Base-by-base conservation (phyloP, 2,888 invertebrate genomes). In the Arrhopalites spinosus region DNA sequence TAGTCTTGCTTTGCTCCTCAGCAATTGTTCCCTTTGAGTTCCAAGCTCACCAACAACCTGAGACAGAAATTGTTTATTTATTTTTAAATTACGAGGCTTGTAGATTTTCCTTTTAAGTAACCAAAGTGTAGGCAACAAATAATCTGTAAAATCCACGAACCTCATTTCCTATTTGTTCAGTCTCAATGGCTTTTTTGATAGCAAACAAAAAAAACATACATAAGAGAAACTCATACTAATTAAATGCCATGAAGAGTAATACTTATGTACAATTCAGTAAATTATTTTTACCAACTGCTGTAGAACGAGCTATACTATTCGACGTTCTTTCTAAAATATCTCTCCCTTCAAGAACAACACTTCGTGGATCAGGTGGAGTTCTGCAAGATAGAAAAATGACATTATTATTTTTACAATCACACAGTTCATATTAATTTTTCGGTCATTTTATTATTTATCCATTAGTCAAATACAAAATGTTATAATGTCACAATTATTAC, bases 131-230 rank as follows among this genome's bases (percentile, higher is more conserved):
- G n/a, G n/a, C n/a, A n/a, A n/a, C n/a, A n/a, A n/a, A n/a, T n/a
- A n/a, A n/a, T n/a, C n/a, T n/a, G n/a, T n/a, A n/a, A n/a, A n/a
- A n/a, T n/a, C n/a, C n/a, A n/a, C n/a, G n/a, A n/a, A n/a, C n/a
- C 84, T 91, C 91, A 0, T 90, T 89, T 7, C 93, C 94, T 79
- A 94, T 89, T 83, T 89, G 88, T 86, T 94, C 94, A 0, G 93
- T 93, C 86, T 95, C 93, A 2, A 91, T 88, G 0, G 93, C 92
- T 64, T n/a, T n/a, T n/a, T n/a, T n/a, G n/a, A 93, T 88, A 11
- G 71, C 36, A 7, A 11, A 7, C 36, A 11, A 36, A 3, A 3
- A 7, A 36, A 7, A 11, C 36, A 36, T 36, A 36, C 11, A 3
- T 7, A 7, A 36, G 11, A 7, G 36, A 7, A 3, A 36, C 3